Evolutionary conservation across 2,888 invertebrate genomes (phyloP).

Genomic region (Clepsis dumicolana): DNA sequence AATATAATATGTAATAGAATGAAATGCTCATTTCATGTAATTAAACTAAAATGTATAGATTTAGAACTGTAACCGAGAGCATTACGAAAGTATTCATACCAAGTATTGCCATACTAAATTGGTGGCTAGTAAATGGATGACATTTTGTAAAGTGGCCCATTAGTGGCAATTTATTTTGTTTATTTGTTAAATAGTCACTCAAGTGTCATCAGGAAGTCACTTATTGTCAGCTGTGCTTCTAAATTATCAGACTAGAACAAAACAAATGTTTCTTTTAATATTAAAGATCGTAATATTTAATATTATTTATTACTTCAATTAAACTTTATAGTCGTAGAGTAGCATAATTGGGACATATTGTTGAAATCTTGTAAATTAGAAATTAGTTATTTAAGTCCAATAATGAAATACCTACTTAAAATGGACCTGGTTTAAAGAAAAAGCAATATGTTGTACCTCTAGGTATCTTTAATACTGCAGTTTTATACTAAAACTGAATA

Average conservation of each 20-base stretch:
- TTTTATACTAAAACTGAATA: no score
- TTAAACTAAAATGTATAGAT: no score
- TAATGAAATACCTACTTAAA: not conserved
- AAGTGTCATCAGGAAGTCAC: not conserved
- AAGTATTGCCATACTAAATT: no score
- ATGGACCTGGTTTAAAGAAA: not conserved
- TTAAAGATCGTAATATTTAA: conserved; percentile 1
- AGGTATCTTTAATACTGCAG: no score
- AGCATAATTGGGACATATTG: conserved; percentile 26
- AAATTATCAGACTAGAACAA: not conserved
- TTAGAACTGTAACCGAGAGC: no score
- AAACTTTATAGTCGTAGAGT: conserved; percentile 1
- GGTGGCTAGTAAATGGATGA: no score
- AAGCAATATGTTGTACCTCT: not conserved
- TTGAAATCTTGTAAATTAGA: conserved; percentile 13
- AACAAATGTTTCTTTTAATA: not conserved
- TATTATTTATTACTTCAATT: conserved; percentile 25
- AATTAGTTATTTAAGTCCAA: not conserved
- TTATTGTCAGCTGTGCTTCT: not conserved
- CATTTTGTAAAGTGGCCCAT: no score
- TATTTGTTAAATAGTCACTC: no score
- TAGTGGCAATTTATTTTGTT: no score
- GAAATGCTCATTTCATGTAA: no score
- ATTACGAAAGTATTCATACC: no score
- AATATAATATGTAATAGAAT: no score